Base-by-base conservation (phyloP, 2,113 vertebrate genomes). In the Rhea americana region DNA sequence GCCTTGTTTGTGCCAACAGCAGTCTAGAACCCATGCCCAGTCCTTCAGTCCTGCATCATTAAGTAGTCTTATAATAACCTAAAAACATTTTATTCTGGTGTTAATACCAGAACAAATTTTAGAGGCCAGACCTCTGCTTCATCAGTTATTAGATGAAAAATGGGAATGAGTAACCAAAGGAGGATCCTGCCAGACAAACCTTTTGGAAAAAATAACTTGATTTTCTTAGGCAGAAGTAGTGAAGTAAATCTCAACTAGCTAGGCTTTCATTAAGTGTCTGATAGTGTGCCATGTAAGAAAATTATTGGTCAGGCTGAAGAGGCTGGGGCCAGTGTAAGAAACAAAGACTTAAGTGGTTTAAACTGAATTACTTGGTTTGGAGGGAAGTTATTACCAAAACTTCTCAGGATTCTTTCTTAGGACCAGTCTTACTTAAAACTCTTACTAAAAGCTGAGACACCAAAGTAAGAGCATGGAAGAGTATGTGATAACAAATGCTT, bases 381-480 rank as follows among this genome's bases (percentile, higher is more conserved):
- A 41, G 9, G 20, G 18, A 82, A 80, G 7, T 43, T 63, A 7
- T 37, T 37, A 56, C 5, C 51, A 10, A 82, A 53, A 8, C 56
- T 82, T 94, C 32, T 43, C 53, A 50, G 45, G 9, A 8, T 24
- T 70, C 9, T 51, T 68, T 76, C 39, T 41, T 25, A 22, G 7
- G 5, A 89, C 41, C 3, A 82, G 70, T 74, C 10, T 62, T 70
- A 39, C 6, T 7, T 62, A 48, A 76, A 85, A 61, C 3, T 39
- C 26, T 47, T 9, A 45, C 45, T 75, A 26, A 75, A 76, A 3
- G 85, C 67, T 20, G 12, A 15, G 35, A 9, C 14, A 39, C 30
- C 50, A 72, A 48, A 72, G 22, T 1, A 1, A 0, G 1, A n/a
- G 7, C 41, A 5, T 35, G 15, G 30, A 58, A 58, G 32, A 32